Percentiles rank a stretch among this genome's conserved stretches.
Conservation (phyloP, 2,797 vertebrate species). For the Telmatherina bonti region DNA sequence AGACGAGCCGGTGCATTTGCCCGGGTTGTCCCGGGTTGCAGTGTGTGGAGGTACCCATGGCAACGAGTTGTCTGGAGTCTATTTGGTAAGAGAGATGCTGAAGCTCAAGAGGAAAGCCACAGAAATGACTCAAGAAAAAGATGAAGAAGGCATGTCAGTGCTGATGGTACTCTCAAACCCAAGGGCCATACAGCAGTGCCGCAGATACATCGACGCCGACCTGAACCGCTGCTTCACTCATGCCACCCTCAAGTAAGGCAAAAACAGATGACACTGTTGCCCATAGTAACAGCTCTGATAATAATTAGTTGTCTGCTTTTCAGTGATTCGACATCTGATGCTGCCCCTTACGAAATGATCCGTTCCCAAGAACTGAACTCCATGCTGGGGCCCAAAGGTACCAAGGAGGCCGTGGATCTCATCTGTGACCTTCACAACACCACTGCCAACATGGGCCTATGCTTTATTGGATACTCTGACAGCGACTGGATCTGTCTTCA, state of each 20-base stretch:
- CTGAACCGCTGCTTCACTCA: constrained; percentile 86
- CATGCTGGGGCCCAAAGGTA: constrained; percentile 76
- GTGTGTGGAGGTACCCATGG: constrained; percentile 89
- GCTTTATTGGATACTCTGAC: constrained; percentile 77
- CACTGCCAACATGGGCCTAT: constrained; percentile 86
- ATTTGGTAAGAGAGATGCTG: constrained; percentile 80
- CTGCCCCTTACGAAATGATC: constrained; percentile 76
- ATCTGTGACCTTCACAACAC: constrained; percentile 85
- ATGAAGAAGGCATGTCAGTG: constrained; percentile 38
- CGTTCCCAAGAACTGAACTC: constrained; percentile 76
- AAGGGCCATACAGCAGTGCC: constrained; percentile 76
- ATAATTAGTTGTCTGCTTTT: neutral
- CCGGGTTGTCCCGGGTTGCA: constrained; percentile 80
- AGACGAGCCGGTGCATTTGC: constrained; percentile 57
- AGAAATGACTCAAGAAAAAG: constrained; percentile 47
- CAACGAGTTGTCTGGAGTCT: constrained; percentile 88
- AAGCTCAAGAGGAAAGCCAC: constrained; percentile 63
- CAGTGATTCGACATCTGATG: constrained; percentile 67
- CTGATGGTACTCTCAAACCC: constrained; percentile 84
- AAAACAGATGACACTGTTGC: neutral
- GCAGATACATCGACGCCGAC: constrained; percentile 81
- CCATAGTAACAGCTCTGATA: neutral
- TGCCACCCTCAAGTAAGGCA: constrained; percentile 74
- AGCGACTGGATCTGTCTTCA: constrained; percentile 81
- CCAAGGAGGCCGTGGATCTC: constrained; percentile 66